Evolutionary conservation across 2,113 vertebrate species (phyloP), one percentile per base, ranked within the genome.

Genomic region (Alligator mississippiensis): DNA sequence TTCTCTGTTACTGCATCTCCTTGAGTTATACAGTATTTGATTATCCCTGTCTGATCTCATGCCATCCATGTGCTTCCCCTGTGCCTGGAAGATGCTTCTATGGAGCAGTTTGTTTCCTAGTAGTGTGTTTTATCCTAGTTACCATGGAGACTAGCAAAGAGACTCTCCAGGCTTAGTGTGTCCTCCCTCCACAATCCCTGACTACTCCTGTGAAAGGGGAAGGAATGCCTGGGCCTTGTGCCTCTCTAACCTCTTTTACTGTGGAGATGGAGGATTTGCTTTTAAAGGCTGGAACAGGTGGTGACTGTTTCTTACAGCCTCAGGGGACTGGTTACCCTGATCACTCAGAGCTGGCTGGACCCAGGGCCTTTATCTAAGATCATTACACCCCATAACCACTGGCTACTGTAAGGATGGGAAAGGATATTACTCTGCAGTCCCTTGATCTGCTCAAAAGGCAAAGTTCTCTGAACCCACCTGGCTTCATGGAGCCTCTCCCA

Each of bases 1-100:
- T 95, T 66, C 68, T 88, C 85, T 80, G 34, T 55, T 77, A 77
- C 77, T 85, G 61, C 85, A 90, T 86, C 94, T 95, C 90, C 77
- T 92, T 4, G 3, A 72, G 84, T 14, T 38, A 63, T 21, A 82
- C 34, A 76, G 47, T 77, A 76, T 93, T 88, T 66, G 94, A 93
- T 97, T 93, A 89, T 86, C 82, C 21, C 83, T 92, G 88, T 47
- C 85, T 77, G 68, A 84, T 55, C 75, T 80, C 0, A 2, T 61
- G 79, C 77, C 38, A 88, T 77, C 70, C 70, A 84, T 0, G 0
- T 64, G 77, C 87, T 87, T 68, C 9, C 19, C 9, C 82, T 74
- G 63, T 28, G 84, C 66, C 47, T 64, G 27, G 54, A 84, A 61
- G 59, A 76, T 0, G 0, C 25, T 78, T 88, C 74, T 68, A 13